A percentile compares a stretch with the other conserved stretches of the same genome.
Evolutionary conservation across 2,113 vertebrate species (phyloP).

Genomic region (Tragelaphus buxtoni): DNA sequence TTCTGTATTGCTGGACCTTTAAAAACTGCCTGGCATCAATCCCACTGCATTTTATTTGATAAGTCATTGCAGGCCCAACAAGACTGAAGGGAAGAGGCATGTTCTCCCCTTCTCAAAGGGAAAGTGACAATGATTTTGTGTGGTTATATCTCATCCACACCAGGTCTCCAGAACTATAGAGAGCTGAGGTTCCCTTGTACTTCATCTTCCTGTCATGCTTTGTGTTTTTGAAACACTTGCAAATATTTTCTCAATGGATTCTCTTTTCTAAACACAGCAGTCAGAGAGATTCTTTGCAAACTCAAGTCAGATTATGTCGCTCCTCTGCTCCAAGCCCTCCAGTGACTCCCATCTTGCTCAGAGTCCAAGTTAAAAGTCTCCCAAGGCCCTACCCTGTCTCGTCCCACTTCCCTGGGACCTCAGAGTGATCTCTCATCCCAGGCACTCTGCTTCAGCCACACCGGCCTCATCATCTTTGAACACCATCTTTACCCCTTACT

Average conservation of each 20-base stretch:
- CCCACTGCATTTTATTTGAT: background rate
- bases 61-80: background rate
- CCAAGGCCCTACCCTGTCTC: background rate
- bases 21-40: background rate
- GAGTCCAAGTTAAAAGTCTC: background rate
- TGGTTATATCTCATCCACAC: background rate
- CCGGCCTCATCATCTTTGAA: background rate
- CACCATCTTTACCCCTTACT: background rate
- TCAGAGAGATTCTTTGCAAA: background rate
- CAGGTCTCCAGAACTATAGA: background rate
- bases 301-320: background rate
- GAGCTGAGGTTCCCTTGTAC: background rate
- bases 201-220: background rate
- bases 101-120: background rate
- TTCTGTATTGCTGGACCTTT: background rate
- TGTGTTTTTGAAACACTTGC: background rate
- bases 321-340: background rate
- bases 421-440: background rate
- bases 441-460: rapidly evolving
- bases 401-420: background rate
- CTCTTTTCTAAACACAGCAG: background rate
- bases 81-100: background rate
- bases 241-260: background rate
- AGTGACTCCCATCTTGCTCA: background rate
- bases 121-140: background rate